Evolutionary conservation across 2,888 invertebrate genomes (phyloP), one percentile per base, ranked within the genome.

Genomic region (Shargacucullia verbasci): DNA sequence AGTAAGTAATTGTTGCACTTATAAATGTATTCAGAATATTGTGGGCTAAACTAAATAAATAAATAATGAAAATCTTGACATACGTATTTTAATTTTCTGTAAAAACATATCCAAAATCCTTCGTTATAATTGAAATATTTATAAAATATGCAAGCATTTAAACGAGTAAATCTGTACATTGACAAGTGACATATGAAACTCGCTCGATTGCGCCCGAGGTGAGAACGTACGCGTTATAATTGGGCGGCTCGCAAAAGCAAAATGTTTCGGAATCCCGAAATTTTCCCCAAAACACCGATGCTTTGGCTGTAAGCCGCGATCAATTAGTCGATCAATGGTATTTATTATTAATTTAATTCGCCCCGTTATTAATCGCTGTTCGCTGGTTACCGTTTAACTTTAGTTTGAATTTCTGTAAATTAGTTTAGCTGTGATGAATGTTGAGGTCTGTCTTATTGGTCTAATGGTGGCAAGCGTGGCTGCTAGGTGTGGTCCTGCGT

Each of bases 201-300:
- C 12, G 13, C 10, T 14, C 5, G 13, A 29, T 63, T 66, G 70
- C 15, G 0, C 13, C 10, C 9, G 39, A 57, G 59, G 52, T 54
- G 44, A 35, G 35, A 59, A 64, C 34, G 9, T 41, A 13, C 27
- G 12, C 13, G 44, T 38, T 58, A 68, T 70, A 76, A 76, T 78
- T 78, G 78, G n/a, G 78, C 78, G 76, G 78, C 59, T 40, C 12
- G 9, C 33, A 43, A 66, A 76, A 74, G 70, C 52, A 60, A 37
- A 62, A 61, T 64, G 20, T 59, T 66, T 64, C 11, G 35, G 39
- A 67, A 52, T 74, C 25, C 53, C 0, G 12, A 47, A 15, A 62
- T 67, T 60, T 55, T 41, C 43, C 27, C 14, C 47, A 59, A 57
- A 59, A 56, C 37, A 37, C 35, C 13, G 10, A 2, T 12, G 31